Evolutionary conservation across 2,113 vertebrate species (phyloP).

Genomic region (Ginglymostoma cirratum): DNA sequence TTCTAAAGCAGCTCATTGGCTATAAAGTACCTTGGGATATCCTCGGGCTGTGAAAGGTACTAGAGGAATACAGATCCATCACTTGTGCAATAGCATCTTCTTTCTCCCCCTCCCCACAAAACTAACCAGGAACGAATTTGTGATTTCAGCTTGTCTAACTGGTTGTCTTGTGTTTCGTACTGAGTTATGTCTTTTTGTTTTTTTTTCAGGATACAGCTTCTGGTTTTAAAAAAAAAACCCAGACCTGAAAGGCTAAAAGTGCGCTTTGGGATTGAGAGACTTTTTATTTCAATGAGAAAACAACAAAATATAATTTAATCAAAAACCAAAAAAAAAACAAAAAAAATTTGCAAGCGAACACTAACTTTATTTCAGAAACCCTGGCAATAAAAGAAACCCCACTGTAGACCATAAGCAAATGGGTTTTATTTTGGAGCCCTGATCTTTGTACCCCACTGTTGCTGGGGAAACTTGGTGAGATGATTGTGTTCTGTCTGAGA

Average conservation of each 20-base stretch:
- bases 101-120: too few species aligned
- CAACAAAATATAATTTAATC: constrained; percentile 22
- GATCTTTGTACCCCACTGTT: neutral
- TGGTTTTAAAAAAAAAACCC: neutral
- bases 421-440: neutral
- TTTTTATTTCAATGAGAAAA: neutral
- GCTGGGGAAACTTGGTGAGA: neutral
- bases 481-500: neutral
- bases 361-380: constrained; percentile 9
- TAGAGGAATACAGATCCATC: neutral
- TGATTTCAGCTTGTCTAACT: too few species aligned
- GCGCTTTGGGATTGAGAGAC: neutral
- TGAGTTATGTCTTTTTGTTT: neutral
- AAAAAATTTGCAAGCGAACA: constrained; percentile 20
- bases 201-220: neutral
- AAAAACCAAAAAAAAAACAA: neutral
- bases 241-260: neutral
- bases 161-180: neutral
- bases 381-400: neutral
- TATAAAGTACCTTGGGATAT: neutral
- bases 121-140: too few species aligned
- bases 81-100: neutral
- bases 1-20: neutral
- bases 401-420: neutral
- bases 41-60: neutral